phyloP scores from a whole-genome alignment of 2,113 vertebrate species.

The Lophotis ruficrista region DNA sequence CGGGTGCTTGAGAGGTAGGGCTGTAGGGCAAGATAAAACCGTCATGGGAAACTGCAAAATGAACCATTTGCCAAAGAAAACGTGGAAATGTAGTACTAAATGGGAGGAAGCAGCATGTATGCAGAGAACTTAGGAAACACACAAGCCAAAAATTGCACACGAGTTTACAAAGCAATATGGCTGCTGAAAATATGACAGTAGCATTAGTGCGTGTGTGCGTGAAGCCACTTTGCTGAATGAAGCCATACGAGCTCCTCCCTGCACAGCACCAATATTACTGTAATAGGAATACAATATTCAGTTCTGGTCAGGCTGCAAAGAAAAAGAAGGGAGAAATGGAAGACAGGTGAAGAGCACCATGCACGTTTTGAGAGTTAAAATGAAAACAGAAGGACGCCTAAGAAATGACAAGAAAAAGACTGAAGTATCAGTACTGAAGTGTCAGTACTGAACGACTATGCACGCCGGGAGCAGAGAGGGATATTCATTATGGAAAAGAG shows the following conservation, averaged over 20 bases:
- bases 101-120: not conserved
- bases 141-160: not conserved
- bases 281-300: not conserved
- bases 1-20: conserved; percentile 95
- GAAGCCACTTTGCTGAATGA: not conserved
- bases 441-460: not conserved
- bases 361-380: not conserved
- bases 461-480: not conserved
- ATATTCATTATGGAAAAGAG: conserved; percentile 18
- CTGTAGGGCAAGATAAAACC: conserved; percentile 68
- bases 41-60: not conserved
- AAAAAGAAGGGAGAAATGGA: not conserved
- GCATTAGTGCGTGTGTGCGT: not conserved
- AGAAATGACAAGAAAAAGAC: not conserved
- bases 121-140: not conserved
- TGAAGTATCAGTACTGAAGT: not conserved
- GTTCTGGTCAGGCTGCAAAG: not conserved
- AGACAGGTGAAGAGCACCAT: not conserved
- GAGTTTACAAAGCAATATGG: not conserved
- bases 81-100: not conserved
- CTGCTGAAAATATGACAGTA: not conserved
- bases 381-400: not conserved
- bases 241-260: not conserved
- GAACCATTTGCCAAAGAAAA: not conserved
- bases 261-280: fast-evolving